These are phyloP conservation scores for Agonopterix subpropinquella DNA, from an alignment of 2,888 invertebrate species.

Conservation along the genomic window DNA sequence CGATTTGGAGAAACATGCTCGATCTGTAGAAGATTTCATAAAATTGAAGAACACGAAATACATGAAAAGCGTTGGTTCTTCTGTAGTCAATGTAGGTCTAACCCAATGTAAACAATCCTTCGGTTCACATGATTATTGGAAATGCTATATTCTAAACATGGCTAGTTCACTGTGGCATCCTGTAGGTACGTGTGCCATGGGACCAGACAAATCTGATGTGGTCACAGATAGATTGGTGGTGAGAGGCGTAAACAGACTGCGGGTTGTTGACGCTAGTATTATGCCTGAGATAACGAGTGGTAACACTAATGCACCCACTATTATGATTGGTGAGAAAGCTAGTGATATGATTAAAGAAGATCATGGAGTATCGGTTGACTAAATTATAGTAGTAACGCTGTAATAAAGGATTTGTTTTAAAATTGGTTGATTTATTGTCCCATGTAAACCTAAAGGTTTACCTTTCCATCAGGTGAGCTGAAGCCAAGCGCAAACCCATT, in stretches of 20 bases:
- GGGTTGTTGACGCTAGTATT: slow-evolving; percentile 79
- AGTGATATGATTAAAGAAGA: slow-evolving; percentile 71
- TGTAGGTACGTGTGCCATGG: slow-evolving; percentile 46
- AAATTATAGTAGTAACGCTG: no score
- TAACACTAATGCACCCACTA: slow-evolving; percentile 76
- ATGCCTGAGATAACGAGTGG: slow-evolving; percentile 78
- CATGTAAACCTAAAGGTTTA: no score
- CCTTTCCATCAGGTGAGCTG: no score
- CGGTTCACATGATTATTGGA: slow-evolving; percentile 36
- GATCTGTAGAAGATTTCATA: slow-evolving; percentile 26
- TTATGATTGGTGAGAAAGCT: slow-evolving; percentile 79
- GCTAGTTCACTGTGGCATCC: slow-evolving; percentile 77
- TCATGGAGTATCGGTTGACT: no score
- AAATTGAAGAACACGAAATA: slow-evolving; percentile 28
- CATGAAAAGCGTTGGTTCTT: slow-evolving; percentile 23
- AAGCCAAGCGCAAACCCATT: no score
- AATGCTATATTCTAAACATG: slow-evolving; percentile 36
- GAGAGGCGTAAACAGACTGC: slow-evolving; percentile 7
- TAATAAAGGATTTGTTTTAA: no score
- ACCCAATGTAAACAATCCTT: slow-evolving; percentile 24
- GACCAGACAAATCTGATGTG: slow-evolving; percentile 17
- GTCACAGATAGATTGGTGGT: neutral
- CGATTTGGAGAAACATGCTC: slow-evolving; percentile 29
- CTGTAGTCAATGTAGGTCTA: slow-evolving; percentile 18
- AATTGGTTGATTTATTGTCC: no score